phyloP scores from a whole-genome alignment of 2,113 vertebrate genomes.

The Lasiurus cinereus region DNA sequence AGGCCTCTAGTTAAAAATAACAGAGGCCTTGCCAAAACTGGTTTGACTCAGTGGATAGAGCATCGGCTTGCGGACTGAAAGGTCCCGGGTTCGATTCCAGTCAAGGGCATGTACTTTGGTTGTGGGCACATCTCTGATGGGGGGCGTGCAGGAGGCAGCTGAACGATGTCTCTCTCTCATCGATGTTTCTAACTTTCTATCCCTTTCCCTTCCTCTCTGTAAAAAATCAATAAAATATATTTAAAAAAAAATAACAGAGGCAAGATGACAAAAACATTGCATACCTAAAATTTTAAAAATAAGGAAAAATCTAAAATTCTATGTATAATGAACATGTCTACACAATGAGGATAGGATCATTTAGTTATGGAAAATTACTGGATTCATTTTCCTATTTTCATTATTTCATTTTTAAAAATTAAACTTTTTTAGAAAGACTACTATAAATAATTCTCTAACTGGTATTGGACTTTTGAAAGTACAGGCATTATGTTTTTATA shows the following conservation, averaged over 20 bases:
- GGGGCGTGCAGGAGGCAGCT: too few species aligned
- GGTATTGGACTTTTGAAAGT: background rate
- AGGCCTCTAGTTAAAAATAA: background rate
- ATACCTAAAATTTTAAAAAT: background rate
- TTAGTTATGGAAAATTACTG: background rate
- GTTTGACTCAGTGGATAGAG: too few species aligned
- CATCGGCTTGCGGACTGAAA: too few species aligned
- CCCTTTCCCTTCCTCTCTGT: too few species aligned
- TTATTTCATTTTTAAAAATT: background rate
- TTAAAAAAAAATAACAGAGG: background rate
- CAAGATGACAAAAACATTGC: background rate
- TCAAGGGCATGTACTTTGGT: too few species aligned
- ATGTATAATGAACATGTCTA: background rate
- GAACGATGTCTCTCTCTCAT: too few species aligned
- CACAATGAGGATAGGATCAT: background rate
- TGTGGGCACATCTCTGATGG: too few species aligned
- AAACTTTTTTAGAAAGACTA: background rate
- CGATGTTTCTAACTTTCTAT: too few species aligned
- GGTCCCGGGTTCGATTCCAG: too few species aligned
- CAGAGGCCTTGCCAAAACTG: background rate
- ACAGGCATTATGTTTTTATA: background rate
- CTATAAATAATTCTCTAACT: background rate
- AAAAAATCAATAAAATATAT: too few species aligned
- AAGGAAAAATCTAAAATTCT: background rate
- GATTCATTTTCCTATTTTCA: background rate